These are phyloP conservation scores for Amblyjoppa fuscipennis DNA, from an alignment of 2,888 invertebrate genomes.

Conservation along the genomic window DNA sequence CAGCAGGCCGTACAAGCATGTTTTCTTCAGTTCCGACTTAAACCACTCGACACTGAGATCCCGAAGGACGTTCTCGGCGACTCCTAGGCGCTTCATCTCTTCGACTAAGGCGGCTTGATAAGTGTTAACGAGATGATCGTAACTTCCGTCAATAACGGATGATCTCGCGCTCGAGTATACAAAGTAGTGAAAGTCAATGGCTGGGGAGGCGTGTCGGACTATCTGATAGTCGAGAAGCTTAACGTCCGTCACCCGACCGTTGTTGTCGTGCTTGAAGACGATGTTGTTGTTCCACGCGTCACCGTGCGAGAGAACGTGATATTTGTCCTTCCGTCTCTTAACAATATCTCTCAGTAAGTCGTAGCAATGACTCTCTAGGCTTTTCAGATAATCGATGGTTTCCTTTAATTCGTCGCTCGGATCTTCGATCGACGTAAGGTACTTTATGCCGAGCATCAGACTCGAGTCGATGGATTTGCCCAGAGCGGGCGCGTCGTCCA, in stretches of 20 bases:
- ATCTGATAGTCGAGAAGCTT: constrained; percentile 77
- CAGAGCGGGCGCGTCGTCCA: constrained; percentile 65
- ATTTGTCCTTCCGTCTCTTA: constrained; percentile 59
- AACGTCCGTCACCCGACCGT: constrained; percentile 64
- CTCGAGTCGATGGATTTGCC: constrained; percentile 68
- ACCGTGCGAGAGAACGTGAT: constrained; percentile 77
- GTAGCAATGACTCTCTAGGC: constrained; percentile 44
- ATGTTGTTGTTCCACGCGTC: constrained; percentile 80
- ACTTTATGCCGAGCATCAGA: constrained; percentile 64
- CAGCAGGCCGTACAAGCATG: constrained; percentile 74
- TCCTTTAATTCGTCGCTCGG: constrained; percentile 56
- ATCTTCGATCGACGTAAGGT: constrained; percentile 68
- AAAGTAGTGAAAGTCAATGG: constrained; percentile 79
- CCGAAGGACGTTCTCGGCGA: constrained; percentile 55
- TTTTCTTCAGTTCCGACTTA: constrained; percentile 70
- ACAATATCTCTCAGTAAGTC: constrained; percentile 68
- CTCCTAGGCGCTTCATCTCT: constrained; percentile 61
- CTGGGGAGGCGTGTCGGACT: constrained; percentile 74
- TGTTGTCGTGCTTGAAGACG: constrained; percentile 72
- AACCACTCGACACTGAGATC: constrained; percentile 74
- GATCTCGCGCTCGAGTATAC: constrained; percentile 76
- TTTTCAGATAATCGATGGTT: constrained; percentile 64
- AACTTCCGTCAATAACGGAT: constrained; percentile 70
- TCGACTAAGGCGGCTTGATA: constrained; percentile 71
- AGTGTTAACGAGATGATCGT: constrained; percentile 70